Evolutionary conservation across 2,797 vertebrate genomes (phyloP).

Genomic region (Fistularia commersonii): DNA sequence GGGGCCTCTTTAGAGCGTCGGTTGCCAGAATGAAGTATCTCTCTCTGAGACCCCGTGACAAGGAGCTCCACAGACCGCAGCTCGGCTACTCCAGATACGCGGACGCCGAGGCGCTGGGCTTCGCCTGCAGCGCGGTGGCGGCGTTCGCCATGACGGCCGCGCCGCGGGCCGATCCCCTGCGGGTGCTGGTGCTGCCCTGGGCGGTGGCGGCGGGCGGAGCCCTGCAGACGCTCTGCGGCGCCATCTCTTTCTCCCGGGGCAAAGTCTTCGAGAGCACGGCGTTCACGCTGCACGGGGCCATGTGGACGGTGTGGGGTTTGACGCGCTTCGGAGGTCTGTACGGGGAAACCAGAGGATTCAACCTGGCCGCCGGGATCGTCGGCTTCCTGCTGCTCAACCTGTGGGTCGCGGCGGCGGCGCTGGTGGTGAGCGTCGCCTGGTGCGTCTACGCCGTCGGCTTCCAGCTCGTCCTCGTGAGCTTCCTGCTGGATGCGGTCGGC

Average conservation of each 20-base stretch:
- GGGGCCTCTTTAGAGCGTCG: conserved; percentile 57
- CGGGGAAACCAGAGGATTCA: conserved; percentile 73
- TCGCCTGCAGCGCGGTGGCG: conserved; percentile 80
- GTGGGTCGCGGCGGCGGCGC: conserved; percentile 74
- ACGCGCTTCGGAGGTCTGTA: conserved; percentile 77
- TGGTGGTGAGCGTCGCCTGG: conserved; percentile 81
- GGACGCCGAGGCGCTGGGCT: conserved; percentile 80
- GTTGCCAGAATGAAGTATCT: conserved; percentile 53
- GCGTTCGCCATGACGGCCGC: conserved; percentile 79
- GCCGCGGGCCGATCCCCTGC: conserved; percentile 55
- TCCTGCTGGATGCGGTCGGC: conserved; percentile 80
- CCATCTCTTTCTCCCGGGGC: conserved; percentile 81
- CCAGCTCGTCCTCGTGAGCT: conserved; percentile 82
- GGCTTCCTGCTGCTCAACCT: conserved; percentile 83
- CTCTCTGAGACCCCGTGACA: conserved; percentile 69
- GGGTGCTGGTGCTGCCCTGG: conserved; percentile 80
- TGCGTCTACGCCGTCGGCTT: conserved; percentile 80
- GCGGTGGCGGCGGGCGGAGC: conserved; percentile 79
- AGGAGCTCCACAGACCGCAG: conserved; percentile 72
- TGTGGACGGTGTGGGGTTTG: conserved; percentile 87
- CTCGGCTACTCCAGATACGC: conserved; percentile 86
- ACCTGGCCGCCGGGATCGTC: conserved; percentile 76
- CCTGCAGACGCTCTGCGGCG: conserved; percentile 79
- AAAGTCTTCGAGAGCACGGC: conserved; percentile 88
- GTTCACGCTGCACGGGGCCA: conserved; percentile 81